A percentile compares a stretch with the other conserved stretches of the same genome.
Conservation (phyloP, 1,140 invertebrate genomes). For the Gryon sp. region DNA sequence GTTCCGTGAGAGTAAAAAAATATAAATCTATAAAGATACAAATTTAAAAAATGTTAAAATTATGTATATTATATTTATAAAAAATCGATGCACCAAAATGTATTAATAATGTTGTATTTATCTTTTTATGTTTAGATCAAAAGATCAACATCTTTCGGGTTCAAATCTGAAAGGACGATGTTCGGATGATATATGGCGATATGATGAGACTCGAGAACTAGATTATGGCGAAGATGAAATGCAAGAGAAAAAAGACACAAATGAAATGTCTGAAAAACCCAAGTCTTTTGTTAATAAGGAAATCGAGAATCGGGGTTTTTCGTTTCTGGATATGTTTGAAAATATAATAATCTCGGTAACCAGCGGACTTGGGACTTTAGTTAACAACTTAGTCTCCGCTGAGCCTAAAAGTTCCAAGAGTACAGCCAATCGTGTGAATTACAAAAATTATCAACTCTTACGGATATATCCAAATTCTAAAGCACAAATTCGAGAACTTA, state of each 20-base stretch:
- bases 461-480: conserved; percentile 69
- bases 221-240: conserved; percentile 36
- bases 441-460: conserved; percentile 75
- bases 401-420: conserved; percentile 67
- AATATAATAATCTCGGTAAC: conserved; percentile 66
- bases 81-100: too few species aligned
- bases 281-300: neutral
- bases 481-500: conserved; percentile 68
- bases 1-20: too few species aligned
- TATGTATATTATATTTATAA: too few species aligned
- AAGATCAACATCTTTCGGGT: conserved; percentile 22
- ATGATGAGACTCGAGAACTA: conserved; percentile 40
- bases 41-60: too few species aligned
- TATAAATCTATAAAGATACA: too few species aligned
- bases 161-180: conserved; percentile 27
- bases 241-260: conserved; percentile 5
- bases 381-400: conserved; percentile 68
- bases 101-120: too few species aligned
- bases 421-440: conserved; percentile 65
- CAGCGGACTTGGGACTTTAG: conserved; percentile 66
- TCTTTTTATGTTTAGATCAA: conserved; percentile 20
- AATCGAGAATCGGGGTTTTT: conserved; percentile 67
- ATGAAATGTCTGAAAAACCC: conserved; percentile 19
- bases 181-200: conserved; percentile 43
- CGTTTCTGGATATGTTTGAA: conserved; percentile 69